Evolutionary conservation across 1,140 invertebrate genomes (phyloP).

Genomic region (Melipona quadrifasciata): DNA sequence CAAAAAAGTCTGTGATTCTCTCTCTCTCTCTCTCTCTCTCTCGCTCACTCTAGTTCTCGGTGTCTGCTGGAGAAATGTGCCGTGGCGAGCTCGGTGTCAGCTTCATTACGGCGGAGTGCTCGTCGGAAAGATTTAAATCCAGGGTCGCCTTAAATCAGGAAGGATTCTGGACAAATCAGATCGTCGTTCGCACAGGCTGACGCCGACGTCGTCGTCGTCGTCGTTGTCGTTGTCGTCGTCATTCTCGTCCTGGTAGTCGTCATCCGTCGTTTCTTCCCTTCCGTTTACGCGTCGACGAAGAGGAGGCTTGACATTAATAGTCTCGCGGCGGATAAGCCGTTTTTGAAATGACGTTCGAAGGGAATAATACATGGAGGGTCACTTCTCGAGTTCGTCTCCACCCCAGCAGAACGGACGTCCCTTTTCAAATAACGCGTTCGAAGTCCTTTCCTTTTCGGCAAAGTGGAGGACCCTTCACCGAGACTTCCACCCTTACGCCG

Average conservation of each 20-base stretch:
- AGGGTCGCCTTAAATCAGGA: slow-evolving; percentile 49
- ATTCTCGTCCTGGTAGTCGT: slow-evolving; percentile 19
- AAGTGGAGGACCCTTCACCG: slow-evolving; percentile 59
- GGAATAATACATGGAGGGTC: slow-evolving; percentile 72
- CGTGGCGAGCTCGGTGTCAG: slow-evolving; percentile 40
- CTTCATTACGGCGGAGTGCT: slow-evolving; percentile 41
- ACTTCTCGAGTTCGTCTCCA: slow-evolving; percentile 61
- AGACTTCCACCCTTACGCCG: slow-evolving; percentile 53
- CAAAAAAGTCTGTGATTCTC: background rate
- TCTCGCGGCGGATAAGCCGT: slow-evolving; percentile 67
- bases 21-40: background rate
- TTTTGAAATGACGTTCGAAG: slow-evolving; percentile 70
- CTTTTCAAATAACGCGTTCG: slow-evolving; percentile 64
- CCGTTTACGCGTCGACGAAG: slow-evolving; percentile 61
- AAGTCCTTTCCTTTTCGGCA: slow-evolving; percentile 68
- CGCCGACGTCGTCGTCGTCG: slow-evolving; percentile 15
- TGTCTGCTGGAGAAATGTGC: background rate
- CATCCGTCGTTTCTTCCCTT: slow-evolving; percentile 45
- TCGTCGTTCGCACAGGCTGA: slow-evolving; percentile 18
- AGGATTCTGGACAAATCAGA: slow-evolving; percentile 57
- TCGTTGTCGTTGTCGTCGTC: slow-evolving; percentile 16
- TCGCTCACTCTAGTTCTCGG: no score
- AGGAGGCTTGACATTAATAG: slow-evolving; percentile 67
- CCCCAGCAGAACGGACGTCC: slow-evolving; percentile 53
- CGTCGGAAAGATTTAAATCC: slow-evolving; percentile 46